Conservation (phyloP, 1,140 invertebrate species). For the Pectinophora gossypiella region DNA sequence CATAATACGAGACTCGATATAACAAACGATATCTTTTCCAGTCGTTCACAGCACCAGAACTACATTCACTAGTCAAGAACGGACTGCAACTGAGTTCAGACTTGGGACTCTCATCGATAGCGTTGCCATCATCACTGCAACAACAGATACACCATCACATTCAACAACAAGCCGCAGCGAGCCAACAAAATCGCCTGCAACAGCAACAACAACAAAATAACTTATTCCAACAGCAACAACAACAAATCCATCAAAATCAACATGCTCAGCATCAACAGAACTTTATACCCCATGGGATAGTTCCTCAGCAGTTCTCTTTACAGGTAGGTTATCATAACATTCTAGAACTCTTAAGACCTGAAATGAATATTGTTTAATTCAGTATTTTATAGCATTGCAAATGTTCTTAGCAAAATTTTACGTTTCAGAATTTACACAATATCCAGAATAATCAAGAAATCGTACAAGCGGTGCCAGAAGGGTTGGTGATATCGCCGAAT, state of each 20-base stretch:
- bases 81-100: conserved; percentile 68
- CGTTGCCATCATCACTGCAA: conserved; percentile 20
- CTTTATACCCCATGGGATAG: not conserved
- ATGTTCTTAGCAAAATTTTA: conserved; percentile 1
- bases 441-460: conserved; percentile 44
- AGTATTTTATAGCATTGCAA: too few relatives aligned
- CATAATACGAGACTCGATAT: too few relatives aligned
- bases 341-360: not conserved
- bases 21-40: too few relatives aligned
- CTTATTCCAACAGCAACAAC: not conserved
- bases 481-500: conserved; percentile 49
- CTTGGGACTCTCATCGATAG: conserved; percentile 39
- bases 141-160: too few relatives aligned
- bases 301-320: conserved; percentile 47
- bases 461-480: conserved; percentile 44
- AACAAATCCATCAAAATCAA: too few relatives aligned
- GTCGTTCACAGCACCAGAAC: conserved; percentile 73
- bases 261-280: too few relatives aligned
- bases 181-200: not conserved
- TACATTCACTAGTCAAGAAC: conserved; percentile 76
- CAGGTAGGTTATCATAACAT: conserved; percentile 37
- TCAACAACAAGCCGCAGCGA: not conserved
- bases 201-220: not conserved
- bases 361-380: not conserved
- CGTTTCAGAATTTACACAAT: conserved; percentile 46